Conservation (phyloP, 2,797 vertebrate genomes). For the Microctenopoma lineatum region DNA sequence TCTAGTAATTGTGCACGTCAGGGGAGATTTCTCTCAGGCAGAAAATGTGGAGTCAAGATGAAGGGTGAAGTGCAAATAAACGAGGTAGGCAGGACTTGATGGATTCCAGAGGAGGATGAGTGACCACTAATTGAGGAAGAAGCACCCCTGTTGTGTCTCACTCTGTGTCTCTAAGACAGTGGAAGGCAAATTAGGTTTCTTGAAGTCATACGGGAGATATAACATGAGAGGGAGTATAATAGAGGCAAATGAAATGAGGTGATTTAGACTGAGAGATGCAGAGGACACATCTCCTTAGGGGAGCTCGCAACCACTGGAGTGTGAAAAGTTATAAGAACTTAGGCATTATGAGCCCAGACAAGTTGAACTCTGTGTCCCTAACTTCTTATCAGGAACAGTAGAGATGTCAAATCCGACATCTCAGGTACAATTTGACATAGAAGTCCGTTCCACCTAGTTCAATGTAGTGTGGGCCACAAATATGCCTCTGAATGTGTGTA, state of each 20-base stretch:
- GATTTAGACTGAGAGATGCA: slow-evolving; percentile 65
- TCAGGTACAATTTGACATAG: slow-evolving; percentile 47
- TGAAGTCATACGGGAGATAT: slow-evolving; percentile 64
- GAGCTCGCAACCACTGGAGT: slow-evolving; percentile 39
- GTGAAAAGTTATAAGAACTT: slow-evolving; percentile 64
- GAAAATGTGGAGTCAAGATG: slow-evolving; percentile 71
- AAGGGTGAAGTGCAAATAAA: slow-evolving; percentile 67
- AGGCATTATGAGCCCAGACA: slow-evolving; percentile 57
- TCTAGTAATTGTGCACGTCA: slow-evolving; percentile 76
- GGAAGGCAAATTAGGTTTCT: slow-evolving; percentile 64
- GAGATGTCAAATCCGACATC: slow-evolving; percentile 49
- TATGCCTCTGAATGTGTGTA: slow-evolving; percentile 5
- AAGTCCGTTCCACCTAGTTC: slow-evolving; percentile 19
- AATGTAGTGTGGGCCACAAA: slow-evolving; percentile 13
- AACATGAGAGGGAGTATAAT: slow-evolving; percentile 69
- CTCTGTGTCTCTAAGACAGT: slow-evolving; percentile 52
- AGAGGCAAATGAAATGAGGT: slow-evolving; percentile 69
- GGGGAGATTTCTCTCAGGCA: slow-evolving; percentile 69
- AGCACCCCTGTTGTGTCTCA: slow-evolving; percentile 65
- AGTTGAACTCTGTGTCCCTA: slow-evolving; percentile 52
- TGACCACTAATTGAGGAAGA: slow-evolving; percentile 80
- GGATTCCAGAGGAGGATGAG: slow-evolving; percentile 76
- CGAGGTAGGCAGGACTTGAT: slow-evolving; percentile 68
- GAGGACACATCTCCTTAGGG: slow-evolving; percentile 59
- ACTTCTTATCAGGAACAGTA: slow-evolving; percentile 46